Evolutionary conservation across 2,113 vertebrate species (phyloP), one percentile per base, ranked within the genome.

Genomic region (Melozone crissalis): DNA sequence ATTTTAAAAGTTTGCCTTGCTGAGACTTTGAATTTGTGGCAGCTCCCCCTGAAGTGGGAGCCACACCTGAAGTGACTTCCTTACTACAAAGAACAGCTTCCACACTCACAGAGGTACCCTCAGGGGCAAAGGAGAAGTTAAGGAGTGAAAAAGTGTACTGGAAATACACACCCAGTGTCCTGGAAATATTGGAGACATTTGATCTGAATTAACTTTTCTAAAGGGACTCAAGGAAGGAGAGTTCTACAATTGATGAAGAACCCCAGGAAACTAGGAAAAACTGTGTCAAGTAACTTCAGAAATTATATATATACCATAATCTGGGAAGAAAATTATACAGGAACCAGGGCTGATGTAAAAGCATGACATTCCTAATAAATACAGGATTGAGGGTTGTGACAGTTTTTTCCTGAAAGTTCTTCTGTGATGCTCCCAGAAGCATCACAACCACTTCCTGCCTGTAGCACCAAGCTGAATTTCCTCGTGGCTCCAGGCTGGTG

Each of bases 401-500:
- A 30, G 10, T 62, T 22, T 11, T 35, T 9, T 30, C 33, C 46
- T 54, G 46, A 44, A 0, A 0, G 6, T 26, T 31, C 28, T 75
- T 92, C 31, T 24, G 41, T 41, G 41, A 41, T 41, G 5, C 6
- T 8, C 24, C 9, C 58, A 82, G 44, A 74, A 27, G 35, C 31
- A 44, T 5, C 57, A 21, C 18, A 91, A 17, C 11, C 33, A 18
- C 27, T 61, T 68, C 23, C 55, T 77, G 30, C 46, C 39, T 7
- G 26, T 18, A 13, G 11, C 8, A 24, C 15, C 26, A 15, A 2
- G 24, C 26, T 51, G 63, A 28, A 31, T 30, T 65, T 86, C 37
- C 11, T 24, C 11, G 13, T 0, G 11, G 43, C 41, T 35, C 46
- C 49, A 7, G 0, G 1, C 15, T n/a, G 46, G 31, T 41, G 17